Evolutionary conservation across 2,113 vertebrate genomes (phyloP), one percentile per base, ranked within the genome.

Genomic region (Thunnus thynnus): DNA sequence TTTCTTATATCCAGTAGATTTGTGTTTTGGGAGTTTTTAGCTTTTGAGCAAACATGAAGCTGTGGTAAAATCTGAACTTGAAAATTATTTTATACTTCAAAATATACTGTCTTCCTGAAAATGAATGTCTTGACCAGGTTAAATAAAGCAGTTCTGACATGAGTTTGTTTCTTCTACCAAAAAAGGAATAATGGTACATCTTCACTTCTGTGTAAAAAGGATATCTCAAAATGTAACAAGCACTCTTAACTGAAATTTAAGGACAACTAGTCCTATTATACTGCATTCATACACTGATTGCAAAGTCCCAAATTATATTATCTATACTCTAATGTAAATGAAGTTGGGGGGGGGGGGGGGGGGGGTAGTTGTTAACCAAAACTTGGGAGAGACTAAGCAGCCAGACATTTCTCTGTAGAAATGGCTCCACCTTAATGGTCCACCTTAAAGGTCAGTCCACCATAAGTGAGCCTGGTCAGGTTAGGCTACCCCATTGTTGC

Each of bases 1-100:
- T 77, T 76, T 73, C 48, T 71, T 74, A 63, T 60, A 62, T 82
- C 58, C 72, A 52, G n/a, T 54, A 61, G 77, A 89, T 88, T 72
- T 63, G 18, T 62, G 63, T 58, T 54, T 13, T 60, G 48, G 76
- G 60, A 80, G 16, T 85, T 75, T 22, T 80, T 70, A 46, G 76
- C 58, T 80, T 79, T 83, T 69, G 46, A 84, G 57, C 58, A 86
- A 76, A 67, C 58, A 72, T 18, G 16, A 55, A 86, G 50, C 58
- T 46, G 48, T 67, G 46, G 63, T 78, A 25, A 71, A 79, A 69
- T 25, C 13, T 32, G 27, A 71, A 60, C 51, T 71, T 46, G 4
- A 25, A 54, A 64, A 84, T 44, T 52, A 16, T 12, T 54, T 25
- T 13, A 22, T 10, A 20, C 50, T 32, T 48, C 2, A 20, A 58